Base-by-base conservation (phyloP, 2,888 invertebrate species). In the Cryptocheilus praepositus region DNA sequence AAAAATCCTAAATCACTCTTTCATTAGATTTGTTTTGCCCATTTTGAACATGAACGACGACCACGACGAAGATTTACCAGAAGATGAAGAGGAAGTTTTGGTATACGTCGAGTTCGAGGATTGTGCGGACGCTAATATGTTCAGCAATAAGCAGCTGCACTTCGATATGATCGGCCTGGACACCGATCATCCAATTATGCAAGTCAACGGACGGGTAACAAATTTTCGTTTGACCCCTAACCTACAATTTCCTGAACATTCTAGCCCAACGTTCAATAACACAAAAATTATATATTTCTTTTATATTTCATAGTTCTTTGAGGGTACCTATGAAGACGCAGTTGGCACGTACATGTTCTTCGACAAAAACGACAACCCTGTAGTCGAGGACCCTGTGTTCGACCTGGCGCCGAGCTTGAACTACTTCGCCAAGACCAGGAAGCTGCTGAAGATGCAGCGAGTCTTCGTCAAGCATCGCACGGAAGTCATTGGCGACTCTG, bases 331-430 rank as follows among this genome's bases (percentile, higher is more conserved):
- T 87, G 92, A 93, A 81, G 91, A 92, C 83, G 90, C 92, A 8
- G 85, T 93, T 68, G 95, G 95, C 19, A 95, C 95, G 16, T 92
- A 93, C 75, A 89, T 95, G 85, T 94, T 95, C 84, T 95, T 95
- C 84, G 92, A 93, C 83, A 92, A 92, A 79, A 91, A 92, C 70
- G 88, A 90, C 36, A 87, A 90, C 46, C 89, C 90, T 61, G 69
- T 71, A 0, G 67, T 81, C 3, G 81, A 84, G 18, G 89, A 89
- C 76, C 82, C 83, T 4, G 81, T 89, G 1, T 89, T 90, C 60
- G 92, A 93, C 77, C 89, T 91, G 65, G 85, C 91, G 11, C 91
- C 93, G 44, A 91, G 91, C 36, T 87, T 93, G 19, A 92, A 92
- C 83, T 93, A 92, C 85, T 74, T 91, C 7, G 90, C 90, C 19